These are phyloP conservation scores for Pseudorhombus dupliciocellatus DNA, from an alignment of 2,113 vertebrate species.

Conservation along the genomic window DNA sequence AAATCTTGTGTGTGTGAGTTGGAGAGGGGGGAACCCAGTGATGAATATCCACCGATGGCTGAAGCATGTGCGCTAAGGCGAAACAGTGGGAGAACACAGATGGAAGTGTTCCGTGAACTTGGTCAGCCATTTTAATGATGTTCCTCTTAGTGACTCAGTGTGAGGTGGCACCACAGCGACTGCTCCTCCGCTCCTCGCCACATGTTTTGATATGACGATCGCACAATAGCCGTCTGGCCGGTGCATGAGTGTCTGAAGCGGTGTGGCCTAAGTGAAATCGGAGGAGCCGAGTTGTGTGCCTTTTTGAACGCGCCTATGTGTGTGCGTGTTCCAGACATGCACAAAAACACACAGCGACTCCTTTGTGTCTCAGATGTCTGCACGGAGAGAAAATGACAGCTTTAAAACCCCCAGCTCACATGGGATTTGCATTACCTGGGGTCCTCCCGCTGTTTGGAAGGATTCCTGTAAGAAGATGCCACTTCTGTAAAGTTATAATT, in stretches of 20 bases:
- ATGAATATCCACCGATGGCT: constrained; percentile 73
- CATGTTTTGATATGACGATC: constrained; percentile 46
- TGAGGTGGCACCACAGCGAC: constrained; percentile 60
- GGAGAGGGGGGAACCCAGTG: constrained; percentile 34
- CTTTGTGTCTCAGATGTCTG: constrained; percentile 23
- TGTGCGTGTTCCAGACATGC: constrained; percentile 4
- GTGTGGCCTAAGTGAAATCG: constrained; percentile 3
- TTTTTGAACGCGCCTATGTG: neutral
- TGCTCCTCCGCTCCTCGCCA: constrained; percentile 20
- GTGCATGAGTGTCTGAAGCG: constrained; percentile 29
- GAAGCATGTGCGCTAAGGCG: constrained; percentile 70
- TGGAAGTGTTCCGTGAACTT: constrained; percentile 75
- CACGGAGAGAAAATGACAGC: constrained; percentile 33
- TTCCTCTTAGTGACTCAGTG: constrained; percentile 66
- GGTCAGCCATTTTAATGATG: constrained; percentile 75
- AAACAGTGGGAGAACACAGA: constrained; percentile 71
- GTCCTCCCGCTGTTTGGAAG: constrained; percentile 16
- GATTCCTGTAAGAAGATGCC: neutral
- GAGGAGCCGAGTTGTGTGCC: neutral
- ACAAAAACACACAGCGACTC: constrained; percentile 20
- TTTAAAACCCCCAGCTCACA: constrained; percentile 7
- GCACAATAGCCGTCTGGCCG: constrained; percentile 36
- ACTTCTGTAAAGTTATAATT: neutral
- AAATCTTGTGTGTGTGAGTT: constrained; percentile 60
- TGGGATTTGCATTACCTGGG: constrained; percentile 23